phyloP scores from a whole-genome alignment of 1,140 invertebrate species.

The Whitmania pigra region DNA sequence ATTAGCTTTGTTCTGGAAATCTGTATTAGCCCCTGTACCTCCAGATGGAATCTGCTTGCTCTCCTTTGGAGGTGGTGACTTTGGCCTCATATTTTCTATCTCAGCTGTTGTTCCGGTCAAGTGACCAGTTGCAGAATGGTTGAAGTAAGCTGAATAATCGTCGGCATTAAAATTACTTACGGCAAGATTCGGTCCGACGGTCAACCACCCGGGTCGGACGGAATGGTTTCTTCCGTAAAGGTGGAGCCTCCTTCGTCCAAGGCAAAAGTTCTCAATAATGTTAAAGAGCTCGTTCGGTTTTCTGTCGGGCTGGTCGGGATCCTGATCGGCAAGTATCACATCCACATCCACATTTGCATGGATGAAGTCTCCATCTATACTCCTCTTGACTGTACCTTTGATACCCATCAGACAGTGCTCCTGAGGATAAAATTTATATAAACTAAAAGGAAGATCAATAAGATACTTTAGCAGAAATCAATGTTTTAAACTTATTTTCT shows the following conservation, averaged over 20 bases:
- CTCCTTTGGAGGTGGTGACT: constrained; percentile 78
- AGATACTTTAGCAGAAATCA: not conserved
- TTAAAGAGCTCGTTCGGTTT: constrained; percentile 97
- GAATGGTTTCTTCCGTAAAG: constrained; percentile 89
- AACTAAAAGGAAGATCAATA: no score
- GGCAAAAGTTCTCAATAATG: constrained; percentile 95
- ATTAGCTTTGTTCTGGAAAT: no score
- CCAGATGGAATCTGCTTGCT: not conserved
- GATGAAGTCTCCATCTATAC: constrained; percentile 93
- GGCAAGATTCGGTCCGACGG: constrained; percentile 79
- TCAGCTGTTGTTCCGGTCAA: constrained; percentile 82
- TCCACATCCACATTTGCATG: constrained; percentile 98
- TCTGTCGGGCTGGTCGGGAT: constrained; percentile 73
- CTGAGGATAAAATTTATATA: constrained; percentile 33
- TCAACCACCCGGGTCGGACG: constrained; percentile 88
- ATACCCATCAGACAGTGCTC: constrained; percentile 99
- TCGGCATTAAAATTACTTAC: constrained; percentile 91
- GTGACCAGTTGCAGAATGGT: constrained; percentile 54
- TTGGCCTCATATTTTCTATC: constrained; percentile 83
- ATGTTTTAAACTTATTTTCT: no score
- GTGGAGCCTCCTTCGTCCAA: constrained; percentile 77
- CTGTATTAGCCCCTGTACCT: no score
- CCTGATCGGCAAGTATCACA: constrained; percentile 90
- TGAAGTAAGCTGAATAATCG: constrained; percentile 70
- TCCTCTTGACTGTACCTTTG: constrained; percentile 86